phyloP scores from a whole-genome alignment of 2,888 invertebrate species.

The Carcina quercana region DNA sequence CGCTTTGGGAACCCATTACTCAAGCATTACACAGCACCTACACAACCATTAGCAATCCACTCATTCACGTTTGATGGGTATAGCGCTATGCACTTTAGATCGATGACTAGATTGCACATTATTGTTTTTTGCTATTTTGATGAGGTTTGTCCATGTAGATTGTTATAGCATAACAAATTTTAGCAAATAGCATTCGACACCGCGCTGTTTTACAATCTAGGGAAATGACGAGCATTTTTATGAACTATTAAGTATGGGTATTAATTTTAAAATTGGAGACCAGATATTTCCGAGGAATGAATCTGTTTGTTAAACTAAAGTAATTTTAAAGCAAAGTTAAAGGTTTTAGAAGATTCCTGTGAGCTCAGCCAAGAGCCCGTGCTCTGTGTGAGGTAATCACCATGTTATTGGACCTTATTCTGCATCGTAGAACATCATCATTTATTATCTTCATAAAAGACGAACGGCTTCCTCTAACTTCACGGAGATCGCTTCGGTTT shows the following conservation, averaged over 20 bases:
- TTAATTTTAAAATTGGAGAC: too few relatives aligned
- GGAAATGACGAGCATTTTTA: too few relatives aligned
- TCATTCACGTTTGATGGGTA: conserved; percentile 36
- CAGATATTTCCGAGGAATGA: too few relatives aligned
- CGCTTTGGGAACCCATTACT: conserved; percentile 56
- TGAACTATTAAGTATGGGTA: too few relatives aligned
- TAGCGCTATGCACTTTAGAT: conserved; percentile 57
- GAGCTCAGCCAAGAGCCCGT: conserved; percentile 6
- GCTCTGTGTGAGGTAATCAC: conserved; percentile 33
- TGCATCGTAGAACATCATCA: conserved; percentile 34
- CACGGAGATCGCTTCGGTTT: too few relatives aligned
- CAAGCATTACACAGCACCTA: conserved; percentile 67
- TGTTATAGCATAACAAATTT: not conserved
- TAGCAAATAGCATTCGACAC: too few relatives aligned
- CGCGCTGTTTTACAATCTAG: too few relatives aligned
- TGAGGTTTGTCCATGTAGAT: conserved; percentile 17
- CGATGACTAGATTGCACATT: conserved; percentile 43
- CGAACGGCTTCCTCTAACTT: conserved; percentile 25
- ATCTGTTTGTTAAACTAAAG: too few relatives aligned
- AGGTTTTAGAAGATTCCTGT: too few relatives aligned
- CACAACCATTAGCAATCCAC: conserved; percentile 55
- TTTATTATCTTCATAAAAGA: conserved; percentile 38
- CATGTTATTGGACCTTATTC: conserved; percentile 55
- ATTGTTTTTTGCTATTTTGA: conserved; percentile 28
- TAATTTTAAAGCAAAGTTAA: too few relatives aligned